phyloP scores from a whole-genome alignment of 2,888 invertebrate genomes.

The Lysandra bellargus region DNA sequence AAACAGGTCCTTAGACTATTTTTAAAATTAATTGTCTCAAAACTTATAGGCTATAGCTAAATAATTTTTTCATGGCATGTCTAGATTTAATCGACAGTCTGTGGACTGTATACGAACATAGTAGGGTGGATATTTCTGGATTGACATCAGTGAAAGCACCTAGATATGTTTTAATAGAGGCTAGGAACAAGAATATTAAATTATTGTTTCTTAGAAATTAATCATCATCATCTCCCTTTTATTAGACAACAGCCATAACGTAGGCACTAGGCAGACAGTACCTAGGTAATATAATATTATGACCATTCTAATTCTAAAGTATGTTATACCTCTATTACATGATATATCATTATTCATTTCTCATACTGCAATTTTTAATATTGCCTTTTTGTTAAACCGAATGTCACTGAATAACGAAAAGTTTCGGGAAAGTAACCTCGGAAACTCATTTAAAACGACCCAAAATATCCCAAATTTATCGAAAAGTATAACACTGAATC shows the following conservation, averaged over 20 bases:
- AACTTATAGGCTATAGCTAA: no score
- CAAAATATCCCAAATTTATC: conserved; percentile 6
- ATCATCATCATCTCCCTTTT: not conserved
- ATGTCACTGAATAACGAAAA: not conserved
- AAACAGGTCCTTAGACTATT: no score
- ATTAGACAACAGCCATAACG: no score
- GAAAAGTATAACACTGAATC: conserved; percentile 25
- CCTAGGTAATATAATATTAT: no score
- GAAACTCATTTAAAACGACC: not conserved
- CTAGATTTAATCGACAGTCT: conserved; percentile 45
- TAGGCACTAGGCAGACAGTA: no score
- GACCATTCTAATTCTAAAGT: no score
- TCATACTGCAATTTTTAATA: not conserved
- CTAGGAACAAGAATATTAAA: conserved; percentile 1
- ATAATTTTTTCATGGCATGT: conserved; percentile 33
- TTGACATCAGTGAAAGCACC: conserved; percentile 63
- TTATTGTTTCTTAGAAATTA: not conserved
- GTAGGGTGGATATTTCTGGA: conserved; percentile 59
- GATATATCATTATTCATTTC: no score
- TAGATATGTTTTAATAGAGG: conserved; percentile 33
- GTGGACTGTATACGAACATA: conserved; percentile 51
- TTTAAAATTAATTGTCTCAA: not conserved
- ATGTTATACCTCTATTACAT: no score
- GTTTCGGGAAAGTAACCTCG: not conserved
- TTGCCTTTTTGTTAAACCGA: not conserved